phyloP scores from a whole-genome alignment of 2,797 vertebrate species.

The Leptoclinus maculatus region DNA sequence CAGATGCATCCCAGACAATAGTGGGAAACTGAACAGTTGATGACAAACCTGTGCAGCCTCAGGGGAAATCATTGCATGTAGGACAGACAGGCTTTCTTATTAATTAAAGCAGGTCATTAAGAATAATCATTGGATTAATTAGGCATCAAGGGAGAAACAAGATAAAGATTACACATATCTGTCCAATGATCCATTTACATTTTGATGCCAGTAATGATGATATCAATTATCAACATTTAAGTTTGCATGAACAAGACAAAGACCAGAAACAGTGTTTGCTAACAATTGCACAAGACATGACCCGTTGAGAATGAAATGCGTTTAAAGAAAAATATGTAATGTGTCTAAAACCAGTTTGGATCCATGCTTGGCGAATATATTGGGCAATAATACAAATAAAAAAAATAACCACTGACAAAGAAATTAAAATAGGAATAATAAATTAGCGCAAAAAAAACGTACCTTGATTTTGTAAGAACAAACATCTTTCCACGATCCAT shows the following conservation, averaged over 20 bases:
- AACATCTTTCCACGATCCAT: slow-evolving; percentile 44
- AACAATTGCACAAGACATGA: neutral
- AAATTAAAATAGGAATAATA: neutral
- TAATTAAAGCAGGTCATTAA: slow-evolving; percentile 78
- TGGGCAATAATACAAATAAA: neutral
- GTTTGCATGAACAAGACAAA: slow-evolving; percentile 7
- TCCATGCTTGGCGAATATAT: neutral
- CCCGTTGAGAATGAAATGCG: neutral
- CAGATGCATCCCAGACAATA: slow-evolving; percentile 81
- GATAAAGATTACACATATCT: slow-evolving; percentile 25
- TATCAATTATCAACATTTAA: slow-evolving; percentile 40
- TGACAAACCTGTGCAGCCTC: slow-evolving; percentile 73
- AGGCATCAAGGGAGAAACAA: slow-evolving; percentile 53
- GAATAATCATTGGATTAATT: slow-evolving; percentile 69
- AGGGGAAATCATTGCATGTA: slow-evolving; percentile 66
- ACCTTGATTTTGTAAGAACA: slow-evolving; percentile 57
- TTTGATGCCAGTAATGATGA: slow-evolving; percentile 38
- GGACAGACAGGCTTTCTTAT: slow-evolving; percentile 69
- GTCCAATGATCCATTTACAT: slow-evolving; percentile 42
- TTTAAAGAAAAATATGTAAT: neutral
- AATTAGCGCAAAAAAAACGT: neutral
- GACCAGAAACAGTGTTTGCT: neutral
- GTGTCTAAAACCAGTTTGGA: neutral
- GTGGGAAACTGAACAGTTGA: slow-evolving; percentile 81
- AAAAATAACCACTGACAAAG: neutral